Base-by-base conservation (phyloP, 2,888 invertebrate genomes). In the Phalera bucephala region DNA sequence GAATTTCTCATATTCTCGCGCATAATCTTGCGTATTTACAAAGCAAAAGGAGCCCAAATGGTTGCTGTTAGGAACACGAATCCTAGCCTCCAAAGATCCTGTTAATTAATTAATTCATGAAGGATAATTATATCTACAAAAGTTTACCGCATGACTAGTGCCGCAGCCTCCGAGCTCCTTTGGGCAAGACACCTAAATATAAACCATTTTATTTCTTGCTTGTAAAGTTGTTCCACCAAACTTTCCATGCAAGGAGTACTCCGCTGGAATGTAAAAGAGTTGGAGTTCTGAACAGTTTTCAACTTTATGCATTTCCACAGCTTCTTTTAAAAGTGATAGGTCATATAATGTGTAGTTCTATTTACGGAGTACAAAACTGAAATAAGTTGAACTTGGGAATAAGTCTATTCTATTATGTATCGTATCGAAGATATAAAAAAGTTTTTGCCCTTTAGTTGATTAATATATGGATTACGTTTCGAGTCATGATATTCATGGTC, bases 181-280 rank as follows among this genome's bases (percentile, higher is more conserved):
- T 10, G 6, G 10, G 4, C 2, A 4, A 10, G 10, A 10, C 10
- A 2, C n/a, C 10, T 22, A 5, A 10, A 5, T 22, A n/a, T 21
- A 10, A 10, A 22, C 2, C 4, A 10, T 20, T 20, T 23, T 23
- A 23, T 23, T 11, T 23, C 11, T 23, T n/a, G 11, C 6, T 23
- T 23, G 21, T n/a, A n/a, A 21, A 21, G 8, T n/a, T 5, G 9
- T 21, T 9, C n/a, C n/a, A n/a, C n/a, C n/a, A 6, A 40, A 38
- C 32, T 53, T 49, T 48, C 30, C 37, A 38, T 30, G 35, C 34
- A 19, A 43, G 30, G 27, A 39, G 36, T 27, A 30, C 36, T 47
- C 22, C n/a, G 21, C 10, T 15, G 10, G 39, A 35, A 53, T 48
- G 25, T 37, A 35, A 42, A 53, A 29, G 23, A 41, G 31, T 37